These are phyloP conservation scores for Saturnia pavonia DNA, from an alignment of 2,888 invertebrate species.

Conservation along the genomic window DNA sequence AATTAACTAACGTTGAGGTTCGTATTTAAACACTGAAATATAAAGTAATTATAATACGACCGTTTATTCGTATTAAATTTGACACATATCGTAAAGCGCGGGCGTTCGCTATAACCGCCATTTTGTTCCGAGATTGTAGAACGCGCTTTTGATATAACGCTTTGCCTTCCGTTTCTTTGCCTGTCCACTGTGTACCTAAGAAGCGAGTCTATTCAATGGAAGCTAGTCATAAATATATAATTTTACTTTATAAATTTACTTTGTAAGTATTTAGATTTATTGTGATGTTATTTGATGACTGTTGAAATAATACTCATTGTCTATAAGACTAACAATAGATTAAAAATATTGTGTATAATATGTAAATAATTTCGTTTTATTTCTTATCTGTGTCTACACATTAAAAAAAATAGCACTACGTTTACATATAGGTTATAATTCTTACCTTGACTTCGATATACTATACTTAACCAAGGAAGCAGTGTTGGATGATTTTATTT, in stretches of 20 bases:
- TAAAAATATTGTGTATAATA: constrained; percentile 18
- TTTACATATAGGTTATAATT: background rate
- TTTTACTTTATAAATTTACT: background rate
- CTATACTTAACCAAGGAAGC: too few species aligned
- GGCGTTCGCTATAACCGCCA: background rate
- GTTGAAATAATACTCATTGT: constrained; percentile 25
- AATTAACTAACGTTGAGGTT: too few species aligned
- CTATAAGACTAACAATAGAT: constrained; percentile 22
- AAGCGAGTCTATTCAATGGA: background rate
- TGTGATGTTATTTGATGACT: constrained; percentile 20
- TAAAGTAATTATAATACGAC: too few species aligned
- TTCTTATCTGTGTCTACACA: background rate
- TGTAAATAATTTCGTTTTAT: constrained; percentile 11
- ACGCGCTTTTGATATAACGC: background rate
- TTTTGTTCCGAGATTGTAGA: background rate
- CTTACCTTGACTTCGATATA: too few species aligned
- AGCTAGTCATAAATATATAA: constrained; percentile 12
- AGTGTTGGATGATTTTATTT: too few species aligned
- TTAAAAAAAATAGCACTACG: background rate
- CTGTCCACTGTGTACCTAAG: background rate
- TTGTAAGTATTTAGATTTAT: background rate
- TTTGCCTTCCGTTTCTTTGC: too few species aligned
- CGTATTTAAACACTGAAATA: too few species aligned
- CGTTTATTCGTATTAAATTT: background rate
- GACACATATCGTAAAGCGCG: background rate